Base-by-base conservation (phyloP, 2,888 invertebrate species). In the Epinotia bilunana region DNA sequence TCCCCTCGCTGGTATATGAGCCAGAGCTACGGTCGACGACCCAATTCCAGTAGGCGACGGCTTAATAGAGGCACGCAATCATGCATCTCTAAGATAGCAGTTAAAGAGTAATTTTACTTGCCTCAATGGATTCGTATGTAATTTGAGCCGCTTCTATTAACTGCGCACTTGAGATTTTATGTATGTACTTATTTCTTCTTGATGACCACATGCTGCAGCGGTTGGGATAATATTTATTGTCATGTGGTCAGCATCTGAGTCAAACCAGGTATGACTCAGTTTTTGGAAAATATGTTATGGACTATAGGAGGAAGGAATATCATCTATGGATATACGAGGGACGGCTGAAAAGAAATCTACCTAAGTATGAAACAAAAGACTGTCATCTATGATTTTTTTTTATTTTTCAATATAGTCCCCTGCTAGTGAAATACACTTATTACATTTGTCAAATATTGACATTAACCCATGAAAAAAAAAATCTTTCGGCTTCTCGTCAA, bases 11-110 rank as follows among this genome's bases (percentile, higher is more conserved):
- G 71, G 55, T 67, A 28, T 72, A 55, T 79, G 78, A 81, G 80
- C 79, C 80, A 79, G 62, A 64, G 60, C 76, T 72, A 60, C 81
- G 87, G 85, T 84, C 87, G 77, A 78, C 77, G 85, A 87, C 83
- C 88, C 75, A 82, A 78, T 81, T 83, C 78, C 80, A 81, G 83
- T 84, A 80, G 81, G 80, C 81, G 83, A 81, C 67, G 74, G 83
- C 85, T 84, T 83, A 86, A 84, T 83, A 82, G 82, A 78, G 71
- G 67, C 83, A 81, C 80, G 79, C 80, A 81, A 78, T 83, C 82
- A 83, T 84, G 84, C 83, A 85, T 84, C 83, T 83, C 76, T 78
- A 78, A 84, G 83, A 86, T 80, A 82, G 79, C 77, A 73, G 77
- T 79, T 75, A 76, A 79, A 77, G 73, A 69, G 72, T 74, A 71